A percentile compares a stretch with the other conserved stretches of the same genome.
These are phyloP conservation scores for Crioceris asparagi DNA, from an alignment of 2,888 invertebrate genomes.

Conservation along the genomic window DNA sequence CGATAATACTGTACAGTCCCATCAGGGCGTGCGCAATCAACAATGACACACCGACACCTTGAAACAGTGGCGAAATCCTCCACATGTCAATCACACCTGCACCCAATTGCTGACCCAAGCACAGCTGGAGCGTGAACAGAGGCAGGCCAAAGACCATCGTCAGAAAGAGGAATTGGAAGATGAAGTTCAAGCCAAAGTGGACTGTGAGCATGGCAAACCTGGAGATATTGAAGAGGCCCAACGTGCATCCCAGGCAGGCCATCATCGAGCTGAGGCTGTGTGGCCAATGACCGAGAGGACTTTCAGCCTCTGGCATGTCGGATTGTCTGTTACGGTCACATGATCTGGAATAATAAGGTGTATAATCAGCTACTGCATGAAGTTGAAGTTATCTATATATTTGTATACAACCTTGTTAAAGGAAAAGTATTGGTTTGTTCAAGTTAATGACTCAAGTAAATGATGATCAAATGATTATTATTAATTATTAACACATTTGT, in stretches of 20 bases:
- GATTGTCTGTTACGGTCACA: constrained; percentile 30
- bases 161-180: constrained; percentile 77
- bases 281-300: constrained; percentile 54
- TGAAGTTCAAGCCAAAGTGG: constrained; percentile 80
- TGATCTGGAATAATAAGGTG: background rate
- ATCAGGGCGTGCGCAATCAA: constrained; percentile 68
- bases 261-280: constrained; percentile 66
- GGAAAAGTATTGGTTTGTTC: no score
- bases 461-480: no score
- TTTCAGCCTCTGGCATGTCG: constrained; percentile 41
- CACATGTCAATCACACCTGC: constrained; percentile 88
- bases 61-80: constrained; percentile 84
- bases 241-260: constrained; percentile 73
- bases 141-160: constrained; percentile 64
- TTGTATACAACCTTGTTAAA: no score
- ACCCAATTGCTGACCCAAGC: constrained; percentile 73
- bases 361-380: no score
- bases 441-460: no score
- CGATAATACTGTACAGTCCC: constrained; percentile 78
- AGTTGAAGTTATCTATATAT: no score
- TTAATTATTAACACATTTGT: no score
- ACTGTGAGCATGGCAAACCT: constrained; percentile 65
- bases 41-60: constrained; percentile 78
- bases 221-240: constrained; percentile 81
- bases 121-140: constrained; percentile 71